phyloP scores from a whole-genome alignment of 2,888 invertebrate species.

The Cantharis flavilabris region DNA sequence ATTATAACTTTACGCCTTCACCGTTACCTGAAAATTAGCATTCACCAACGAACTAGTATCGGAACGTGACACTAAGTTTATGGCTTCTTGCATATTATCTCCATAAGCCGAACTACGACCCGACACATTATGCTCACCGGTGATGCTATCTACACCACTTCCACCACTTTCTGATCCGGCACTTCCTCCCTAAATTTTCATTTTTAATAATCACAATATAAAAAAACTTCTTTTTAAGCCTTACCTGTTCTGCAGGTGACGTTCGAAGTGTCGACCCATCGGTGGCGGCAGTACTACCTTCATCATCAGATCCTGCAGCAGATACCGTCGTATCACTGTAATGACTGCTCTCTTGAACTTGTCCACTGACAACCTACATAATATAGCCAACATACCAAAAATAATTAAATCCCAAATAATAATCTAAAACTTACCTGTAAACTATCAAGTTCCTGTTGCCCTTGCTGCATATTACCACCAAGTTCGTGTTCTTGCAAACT shows the following conservation, averaged over 20 bases:
- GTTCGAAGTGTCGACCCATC: conserved; percentile 91
- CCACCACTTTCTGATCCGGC: conserved; percentile 88
- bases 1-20: conserved; percentile 19
- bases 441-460: conserved; percentile 58
- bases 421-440: conserved; percentile 52
- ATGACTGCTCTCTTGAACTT: conserved; percentile 62
- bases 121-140: conserved; percentile 83
- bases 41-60: conserved; percentile 62
- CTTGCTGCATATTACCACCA: conserved; percentile 58
- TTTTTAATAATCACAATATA: background rate
- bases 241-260: conserved; percentile 77
- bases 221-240: conserved; percentile 8
- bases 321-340: conserved; percentile 84
- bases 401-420: background rate
- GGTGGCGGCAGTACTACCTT: conserved; percentile 93
- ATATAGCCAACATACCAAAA: background rate
- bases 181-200: conserved; percentile 47
- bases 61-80: conserved; percentile 58
- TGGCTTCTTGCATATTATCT: conserved; percentile 65
- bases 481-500: conserved; percentile 85
- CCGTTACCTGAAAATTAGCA: conserved; percentile 53
- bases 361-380: conserved; percentile 36
- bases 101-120: conserved; percentile 93
- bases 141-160: conserved; percentile 89
- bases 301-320: conserved; percentile 90